Base-by-base conservation (phyloP, 2,888 invertebrate species). In the Ectropis crepuscularia region DNA sequence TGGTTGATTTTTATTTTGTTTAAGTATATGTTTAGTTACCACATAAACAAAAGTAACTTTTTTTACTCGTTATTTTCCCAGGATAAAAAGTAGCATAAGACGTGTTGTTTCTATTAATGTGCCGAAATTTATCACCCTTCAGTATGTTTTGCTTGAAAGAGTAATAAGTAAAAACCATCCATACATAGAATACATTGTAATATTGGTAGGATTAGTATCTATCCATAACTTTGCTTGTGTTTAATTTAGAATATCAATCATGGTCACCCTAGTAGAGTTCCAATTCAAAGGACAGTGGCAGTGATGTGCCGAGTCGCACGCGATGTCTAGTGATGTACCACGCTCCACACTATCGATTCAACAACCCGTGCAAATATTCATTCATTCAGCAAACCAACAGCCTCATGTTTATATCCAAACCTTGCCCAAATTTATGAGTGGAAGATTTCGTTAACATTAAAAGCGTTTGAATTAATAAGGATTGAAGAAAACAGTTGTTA, bases 241-340 rank as follows among this genome's bases (percentile, higher is more conserved):
- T 28, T 28, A 28, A 28, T 28, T 28, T 28, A 16, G 16, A 12
- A 16, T 16, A 7, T 7, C 10, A n/a, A 12, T 16, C 12, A 74
- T 88, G 81, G 86, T 68, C 64, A 74, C 77, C 55, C 48, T 62
- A 74, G 41, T 11, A 12, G 37, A 65, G 53, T 74, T 73, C 73
- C 73, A 75, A 81, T 86, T 83, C 84, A 85, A 68, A 87, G 83
- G 86, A 85, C 82, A 89, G 75, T 71, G 74, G 78, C 64, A 64
- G 64, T 78, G 83, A 88, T 87, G 87, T 80, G 79, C 80, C 69
- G 61, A 65, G 57, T 66, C 65, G 76, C 90, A 90, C 92, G 90
- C 91, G 89, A 91, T 83, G 74, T 75, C 82, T 90, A 90, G 91
- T 88, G 91, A 83, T 90, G 92, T 83, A 72, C 83, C 73, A 41